Evolutionary conservation across 2,888 invertebrate species (phyloP), one percentile per base, ranked within the genome.

Genomic region (Scelioninae gen. 2): DNA sequence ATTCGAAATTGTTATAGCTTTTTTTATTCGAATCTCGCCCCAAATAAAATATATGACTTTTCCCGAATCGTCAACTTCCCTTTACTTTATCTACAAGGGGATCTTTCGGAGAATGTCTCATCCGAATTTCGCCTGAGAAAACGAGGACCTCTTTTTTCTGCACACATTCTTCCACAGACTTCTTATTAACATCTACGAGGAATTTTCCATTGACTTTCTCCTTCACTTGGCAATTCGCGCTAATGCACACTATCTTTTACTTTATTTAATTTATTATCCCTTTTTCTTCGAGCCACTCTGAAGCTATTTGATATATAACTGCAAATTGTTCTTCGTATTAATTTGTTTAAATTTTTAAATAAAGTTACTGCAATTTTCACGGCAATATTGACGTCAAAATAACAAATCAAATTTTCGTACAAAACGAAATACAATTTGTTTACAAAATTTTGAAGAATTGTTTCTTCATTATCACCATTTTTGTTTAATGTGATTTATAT

Each of bases 181-280:
- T 10, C 53, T 53, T 41, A 55, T 55, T 41, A 55, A 55, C 31
- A 41, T 55, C 31, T 16, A 31, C 41, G 31, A 16, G 55, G 31
- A 55, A 41, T 55, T 55, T 55, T 55, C 31, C 41, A 28, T 43
- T 55, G 55, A 41, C 31, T 55, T 55, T 41, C 15, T 41, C 15
- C 13, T 31, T 55, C 25, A 53, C 15, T 18, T n/a, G 7, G 16
- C 22, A 31, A 55, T 55, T 55, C 31, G 41, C 22, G 55, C 41
- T 55, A 55, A 55, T 39, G 33, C 53, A 53, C 25, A 33, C 50
- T 50, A 33, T 50, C 50, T 33, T 50, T 50, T 33, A 50, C 33
- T 11, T 50, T 13, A 28, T 3, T 19, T 13, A 52, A 2, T 35
- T 37, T 37, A 52, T 52, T 48, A 48, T 10, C 13, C 25, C 48